Percentiles rank a stretch among this genome's conserved stretches.
Conservation (phyloP, 2,797 vertebrate species). For the Pteropus rufus region DNA sequence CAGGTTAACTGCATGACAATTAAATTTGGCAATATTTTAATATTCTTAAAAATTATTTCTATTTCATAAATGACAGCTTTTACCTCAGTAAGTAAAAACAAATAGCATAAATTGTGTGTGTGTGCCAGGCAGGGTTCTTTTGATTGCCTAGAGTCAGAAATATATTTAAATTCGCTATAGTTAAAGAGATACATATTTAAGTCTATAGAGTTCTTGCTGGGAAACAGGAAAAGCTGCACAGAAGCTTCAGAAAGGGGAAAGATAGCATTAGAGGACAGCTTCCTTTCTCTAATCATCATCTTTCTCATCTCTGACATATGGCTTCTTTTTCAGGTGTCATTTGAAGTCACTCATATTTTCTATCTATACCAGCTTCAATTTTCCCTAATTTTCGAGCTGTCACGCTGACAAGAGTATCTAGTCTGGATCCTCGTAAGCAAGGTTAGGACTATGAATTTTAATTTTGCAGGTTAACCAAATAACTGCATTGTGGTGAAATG, state of each 20-base stretch:
- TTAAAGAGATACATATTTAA: background rate
- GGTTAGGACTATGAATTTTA: background rate
- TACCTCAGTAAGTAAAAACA: background rate
- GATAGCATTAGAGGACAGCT: background rate
- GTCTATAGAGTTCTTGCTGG: background rate
- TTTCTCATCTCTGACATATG: background rate
- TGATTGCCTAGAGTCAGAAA: background rate
- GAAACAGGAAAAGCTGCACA: background rate
- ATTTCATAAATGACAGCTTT: background rate
- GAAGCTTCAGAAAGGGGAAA: background rate
- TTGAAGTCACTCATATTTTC: background rate
- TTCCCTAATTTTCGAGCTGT: background rate
- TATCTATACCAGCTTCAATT: background rate
- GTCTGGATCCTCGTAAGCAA: background rate
- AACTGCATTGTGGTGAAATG: background rate
- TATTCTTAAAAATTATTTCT: background rate
- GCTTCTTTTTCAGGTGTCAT: background rate
- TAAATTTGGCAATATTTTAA: background rate
- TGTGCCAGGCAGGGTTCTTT: background rate
- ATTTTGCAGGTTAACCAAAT: background rate
- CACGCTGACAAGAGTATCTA: background rate
- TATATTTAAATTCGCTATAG: background rate
- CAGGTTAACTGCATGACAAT: background rate
- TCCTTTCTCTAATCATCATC: background rate
- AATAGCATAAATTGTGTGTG: background rate